phyloP scores from a whole-genome alignment of 1,140 invertebrate species.

The Pararge aegeria region DNA sequence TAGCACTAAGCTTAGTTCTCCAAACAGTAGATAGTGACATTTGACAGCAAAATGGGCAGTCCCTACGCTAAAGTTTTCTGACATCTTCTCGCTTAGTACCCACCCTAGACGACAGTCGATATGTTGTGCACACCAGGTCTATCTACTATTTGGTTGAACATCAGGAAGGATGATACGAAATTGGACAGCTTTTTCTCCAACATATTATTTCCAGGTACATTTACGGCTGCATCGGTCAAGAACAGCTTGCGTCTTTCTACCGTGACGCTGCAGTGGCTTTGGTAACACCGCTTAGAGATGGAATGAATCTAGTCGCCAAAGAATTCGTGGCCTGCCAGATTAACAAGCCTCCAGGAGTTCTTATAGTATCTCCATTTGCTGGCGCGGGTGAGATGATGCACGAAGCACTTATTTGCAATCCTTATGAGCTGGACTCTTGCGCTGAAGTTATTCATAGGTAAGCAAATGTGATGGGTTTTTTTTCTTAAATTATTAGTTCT shows the following conservation, averaged over 20 bases:
- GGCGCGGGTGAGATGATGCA: conserved; percentile 96
- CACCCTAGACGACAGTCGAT: too few species aligned
- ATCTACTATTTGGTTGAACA: too few species aligned
- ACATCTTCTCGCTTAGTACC: too few species aligned
- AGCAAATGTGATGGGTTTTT: neutral
- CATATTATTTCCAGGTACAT: conserved; percentile 83
- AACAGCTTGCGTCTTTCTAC: conserved; percentile 92
- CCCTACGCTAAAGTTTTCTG: too few species aligned
- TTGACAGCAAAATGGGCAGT: too few species aligned
- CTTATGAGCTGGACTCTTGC: conserved; percentile 92
- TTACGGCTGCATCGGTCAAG: conserved; percentile 92
- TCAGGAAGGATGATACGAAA: too few species aligned
- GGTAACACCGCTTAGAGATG: conserved; percentile 92
- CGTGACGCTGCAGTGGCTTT: conserved; percentile 91
- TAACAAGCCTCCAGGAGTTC: conserved; percentile 90
- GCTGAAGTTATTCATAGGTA: conserved; percentile 91
- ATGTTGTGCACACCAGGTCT: too few species aligned
- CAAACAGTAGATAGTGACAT: too few species aligned
- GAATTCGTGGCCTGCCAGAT: conserved; percentile 96
- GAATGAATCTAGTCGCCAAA: conserved; percentile 96
- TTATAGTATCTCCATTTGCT: conserved; percentile 94
- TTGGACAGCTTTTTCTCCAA: too few species aligned
- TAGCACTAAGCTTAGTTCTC: too few species aligned
- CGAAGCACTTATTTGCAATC: conserved; percentile 93
- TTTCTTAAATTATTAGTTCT: too few species aligned